These are phyloP conservation scores for Crossocerus cetratus DNA, from an alignment of 2,888 invertebrate genomes.

Conservation along the genomic window DNA sequence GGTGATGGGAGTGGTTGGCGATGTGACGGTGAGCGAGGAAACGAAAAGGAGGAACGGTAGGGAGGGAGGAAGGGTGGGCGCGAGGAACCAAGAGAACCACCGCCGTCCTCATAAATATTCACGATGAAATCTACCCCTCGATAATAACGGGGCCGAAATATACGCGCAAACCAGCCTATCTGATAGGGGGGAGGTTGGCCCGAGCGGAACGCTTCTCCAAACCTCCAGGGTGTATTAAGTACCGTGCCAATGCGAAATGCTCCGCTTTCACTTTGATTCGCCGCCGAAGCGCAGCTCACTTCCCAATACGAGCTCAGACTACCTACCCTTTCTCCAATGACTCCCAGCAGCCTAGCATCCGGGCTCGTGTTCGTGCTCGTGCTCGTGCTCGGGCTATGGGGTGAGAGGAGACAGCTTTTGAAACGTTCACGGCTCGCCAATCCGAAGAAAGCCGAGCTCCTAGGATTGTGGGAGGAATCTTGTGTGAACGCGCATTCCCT, in stretches of 20 bases:
- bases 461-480: too few relatives aligned
- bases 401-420: too few relatives aligned
- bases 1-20: constrained; percentile 24
- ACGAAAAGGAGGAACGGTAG: constrained; percentile 34
- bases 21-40: constrained; percentile 15
- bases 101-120: constrained; percentile 74
- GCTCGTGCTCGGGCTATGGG: too few relatives aligned
- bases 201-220: constrained; percentile 49
- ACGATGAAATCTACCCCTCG: constrained; percentile 76
- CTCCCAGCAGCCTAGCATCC: too few relatives aligned
- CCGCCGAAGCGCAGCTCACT: constrained; percentile 15
- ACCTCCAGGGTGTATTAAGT: constrained; percentile 57
- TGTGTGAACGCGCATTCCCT: too few relatives aligned
- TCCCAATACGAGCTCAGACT: too few relatives aligned
- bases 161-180: constrained; percentile 65
- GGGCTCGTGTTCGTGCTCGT: too few relatives aligned
- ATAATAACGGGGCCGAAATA: constrained; percentile 75
- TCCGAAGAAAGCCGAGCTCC: too few relatives aligned
- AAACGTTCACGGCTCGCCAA: too few relatives aligned
- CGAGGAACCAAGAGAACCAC: constrained; percentile 59
- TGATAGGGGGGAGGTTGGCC: constrained; percentile 54
- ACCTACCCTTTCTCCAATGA: too few relatives aligned
- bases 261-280: constrained; percentile 45
- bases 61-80: constrained; percentile 16
- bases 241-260: constrained; percentile 35